Evolutionary conservation across 2,888 invertebrate species (phyloP).

Genomic region (Urechis unicinctus): DNA sequence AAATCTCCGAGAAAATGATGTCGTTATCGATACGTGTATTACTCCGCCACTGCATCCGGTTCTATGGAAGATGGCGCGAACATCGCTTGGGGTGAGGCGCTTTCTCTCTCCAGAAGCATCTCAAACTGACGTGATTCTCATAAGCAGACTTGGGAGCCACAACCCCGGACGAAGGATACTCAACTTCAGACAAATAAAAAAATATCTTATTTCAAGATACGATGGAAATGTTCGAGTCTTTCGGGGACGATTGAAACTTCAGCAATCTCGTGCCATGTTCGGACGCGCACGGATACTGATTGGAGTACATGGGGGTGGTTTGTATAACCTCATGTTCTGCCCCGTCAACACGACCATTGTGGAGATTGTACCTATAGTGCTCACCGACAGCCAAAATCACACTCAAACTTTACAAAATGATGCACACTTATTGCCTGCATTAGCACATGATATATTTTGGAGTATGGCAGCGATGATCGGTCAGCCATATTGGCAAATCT

Average conservation of each 20-base stretch:
- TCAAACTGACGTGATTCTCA: background rate
- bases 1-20: background rate
- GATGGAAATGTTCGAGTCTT: background rate
- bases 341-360: background rate
- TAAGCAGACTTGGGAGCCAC: background rate
- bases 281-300: background rate
- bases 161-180: background rate
- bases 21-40: background rate
- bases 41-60: background rate
- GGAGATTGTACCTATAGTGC: background rate
- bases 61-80: background rate
- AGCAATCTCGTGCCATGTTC: background rate
- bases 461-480: background rate
- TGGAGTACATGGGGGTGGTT: background rate
- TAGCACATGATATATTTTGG: background rate
- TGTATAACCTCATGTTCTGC: background rate
- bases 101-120: background rate
- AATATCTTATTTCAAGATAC: background rate
- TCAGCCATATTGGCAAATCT: background rate
- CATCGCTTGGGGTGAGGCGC: background rate
- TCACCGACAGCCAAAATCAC: too few relatives aligned
- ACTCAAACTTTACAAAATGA: too few relatives aligned
- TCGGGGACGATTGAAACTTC: background rate
- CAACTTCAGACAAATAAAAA: background rate
- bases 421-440: background rate